phyloP scores from a whole-genome alignment of 1,140 invertebrate genomes.

The Aphelenchoides fujianensis region DNA sequence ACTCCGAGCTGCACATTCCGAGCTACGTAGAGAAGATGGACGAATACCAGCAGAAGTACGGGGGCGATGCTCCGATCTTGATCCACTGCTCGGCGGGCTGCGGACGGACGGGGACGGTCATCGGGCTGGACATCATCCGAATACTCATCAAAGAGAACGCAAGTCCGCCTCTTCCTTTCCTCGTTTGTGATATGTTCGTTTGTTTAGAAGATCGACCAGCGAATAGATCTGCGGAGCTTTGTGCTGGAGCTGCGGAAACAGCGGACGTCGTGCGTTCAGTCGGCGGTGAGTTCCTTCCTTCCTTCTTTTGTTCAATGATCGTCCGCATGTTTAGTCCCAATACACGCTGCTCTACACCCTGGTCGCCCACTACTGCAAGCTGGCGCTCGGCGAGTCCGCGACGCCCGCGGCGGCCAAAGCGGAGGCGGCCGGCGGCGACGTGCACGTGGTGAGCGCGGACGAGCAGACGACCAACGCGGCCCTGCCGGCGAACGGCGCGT shows the following conservation, averaged over 20 bases:
- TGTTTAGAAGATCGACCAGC: conserved; percentile 14
- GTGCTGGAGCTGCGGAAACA: conserved; percentile 25
- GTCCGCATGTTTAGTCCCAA: conserved; percentile 32
- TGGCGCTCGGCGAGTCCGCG: conserved; percentile 15
- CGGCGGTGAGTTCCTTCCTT: conserved; percentile 24
- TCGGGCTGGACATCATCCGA: conserved; percentile 24
- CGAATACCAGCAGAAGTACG: conserved; percentile 17
- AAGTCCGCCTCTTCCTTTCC: background rate
- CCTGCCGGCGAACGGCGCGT: background rate
- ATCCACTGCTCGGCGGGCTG: conserved; percentile 29
- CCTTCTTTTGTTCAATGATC: too few species aligned
- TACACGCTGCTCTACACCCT: conserved; percentile 21
- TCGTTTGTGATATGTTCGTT: background rate
- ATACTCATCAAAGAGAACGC: conserved; percentile 23
- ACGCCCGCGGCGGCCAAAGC: background rate
- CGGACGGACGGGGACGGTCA: conserved; percentile 25
- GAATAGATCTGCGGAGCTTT: conserved; percentile 19
- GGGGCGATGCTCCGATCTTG: conserved; percentile 19
- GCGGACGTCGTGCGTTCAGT: conserved; percentile 27
- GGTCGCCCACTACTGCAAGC: conserved; percentile 29
- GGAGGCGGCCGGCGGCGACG: background rate
- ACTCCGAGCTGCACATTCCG: conserved; percentile 17
- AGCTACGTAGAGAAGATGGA: conserved; percentile 20
- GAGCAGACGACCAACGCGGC: background rate
- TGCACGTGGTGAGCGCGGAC: background rate